These are phyloP conservation scores for Pachyuromys duprasi DNA, from an alignment of 2,797 vertebrate genomes.

Conservation along the genomic window DNA sequence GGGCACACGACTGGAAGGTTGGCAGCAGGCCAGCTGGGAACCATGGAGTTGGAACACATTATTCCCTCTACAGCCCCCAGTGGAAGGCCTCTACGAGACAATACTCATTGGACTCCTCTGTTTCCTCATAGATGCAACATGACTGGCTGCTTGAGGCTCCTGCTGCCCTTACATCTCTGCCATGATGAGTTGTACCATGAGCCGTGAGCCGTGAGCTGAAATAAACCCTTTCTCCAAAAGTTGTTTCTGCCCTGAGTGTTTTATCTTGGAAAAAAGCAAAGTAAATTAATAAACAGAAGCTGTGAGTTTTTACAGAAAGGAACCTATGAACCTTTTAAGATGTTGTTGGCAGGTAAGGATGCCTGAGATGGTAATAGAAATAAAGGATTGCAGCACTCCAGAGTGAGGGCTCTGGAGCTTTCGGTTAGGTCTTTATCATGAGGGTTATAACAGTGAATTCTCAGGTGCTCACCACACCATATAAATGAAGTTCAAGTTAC, in stretches of 20 bases:
- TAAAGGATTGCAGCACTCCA: neutral
- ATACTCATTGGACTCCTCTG: neutral
- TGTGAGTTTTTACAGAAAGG: slow-evolving; percentile 48
- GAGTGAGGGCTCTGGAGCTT: slow-evolving; percentile 1
- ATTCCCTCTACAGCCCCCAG: neutral
- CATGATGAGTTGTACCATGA: neutral
- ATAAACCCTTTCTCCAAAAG: neutral
- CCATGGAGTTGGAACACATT: neutral
- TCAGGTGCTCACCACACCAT: neutral
- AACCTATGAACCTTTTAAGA: slow-evolving; percentile 60
- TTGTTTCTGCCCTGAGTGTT: no score
- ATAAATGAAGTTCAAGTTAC: slow-evolving; percentile 5
- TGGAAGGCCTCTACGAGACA: neutral
- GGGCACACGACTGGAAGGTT: neutral
- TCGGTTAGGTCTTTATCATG: slow-evolving; percentile 35
- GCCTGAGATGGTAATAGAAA: slow-evolving; percentile 36
- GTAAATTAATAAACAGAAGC: slow-evolving; percentile 44
- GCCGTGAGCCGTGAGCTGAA: neutral
- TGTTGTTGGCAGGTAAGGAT: slow-evolving; percentile 49
- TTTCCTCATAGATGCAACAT: neutral
- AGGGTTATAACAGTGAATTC: slow-evolving; percentile 51
- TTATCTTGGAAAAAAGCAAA: neutral
- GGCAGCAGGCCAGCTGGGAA: neutral
- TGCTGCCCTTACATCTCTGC: neutral
- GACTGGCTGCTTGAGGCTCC: neutral